Evolutionary conservation across 2,888 invertebrate genomes (phyloP), one percentile per base, ranked within the genome.

Genomic region (Apeira syringaria): DNA sequence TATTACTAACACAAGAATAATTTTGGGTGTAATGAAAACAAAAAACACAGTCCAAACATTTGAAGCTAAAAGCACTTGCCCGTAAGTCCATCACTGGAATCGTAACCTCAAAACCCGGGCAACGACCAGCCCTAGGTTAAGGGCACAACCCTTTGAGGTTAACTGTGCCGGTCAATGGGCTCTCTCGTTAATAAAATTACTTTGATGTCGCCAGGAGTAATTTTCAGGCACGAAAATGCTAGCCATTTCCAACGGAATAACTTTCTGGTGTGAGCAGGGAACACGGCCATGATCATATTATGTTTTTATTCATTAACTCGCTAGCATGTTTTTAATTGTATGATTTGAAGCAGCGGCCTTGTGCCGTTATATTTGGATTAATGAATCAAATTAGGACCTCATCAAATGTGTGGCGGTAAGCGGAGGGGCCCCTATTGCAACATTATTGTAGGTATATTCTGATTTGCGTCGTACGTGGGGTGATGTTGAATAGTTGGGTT

Each of bases 141-240:
- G 59, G 55, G 47, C 48, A 51, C 57, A 60, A 61, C 59, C 64
- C 58, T 60, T 61, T 54, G 53, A 28, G 45, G 45, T 40, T 39
- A 46, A 39, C 35, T 39, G 35, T 39, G 35, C 22, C 31, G 59
- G 64, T 64, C 66, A 64, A 64, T 60, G 57, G 49, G 56, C 48
- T 34, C 48, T 46, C 50, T 51, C 59, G 54, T 62, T 65, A 59
- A 56, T 55, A 51, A 52, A 56, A 64, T 46, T 32, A 53, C 59
- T 59, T 62, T 60, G 53, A 60, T 60, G 57, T 52, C 35, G 25
- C 28, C 29, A 30, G 12, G 30, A 30, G 27, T 40, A 31, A 37
- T 53, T 45, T 29, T 25, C 12, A 32, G 25, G 15, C 36, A 39
- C 30, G 39, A 40, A 40, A 46, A 39, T 46, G 38, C 38, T 44